Evolutionary conservation across 1,140 invertebrate species (phyloP), one percentile per base, ranked within the genome.

Genomic region (Drosophila nikananu): DNA sequence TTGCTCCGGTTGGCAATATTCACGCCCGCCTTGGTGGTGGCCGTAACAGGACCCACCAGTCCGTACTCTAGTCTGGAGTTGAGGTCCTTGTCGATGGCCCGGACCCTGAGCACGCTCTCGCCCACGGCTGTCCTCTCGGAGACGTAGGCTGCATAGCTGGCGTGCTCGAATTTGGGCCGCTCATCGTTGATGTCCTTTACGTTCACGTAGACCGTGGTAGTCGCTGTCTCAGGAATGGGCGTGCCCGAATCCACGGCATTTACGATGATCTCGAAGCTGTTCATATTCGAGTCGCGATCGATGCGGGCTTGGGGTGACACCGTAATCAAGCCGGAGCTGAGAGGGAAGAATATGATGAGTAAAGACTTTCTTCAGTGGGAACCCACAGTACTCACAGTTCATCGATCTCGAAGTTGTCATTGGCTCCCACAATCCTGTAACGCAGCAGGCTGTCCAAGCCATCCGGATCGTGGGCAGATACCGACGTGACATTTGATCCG

Each of bases 111-210:
- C 0, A 97, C 95, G 13, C 93, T 81, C 74, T 95, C 94, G 80
- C 95, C 96, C 32, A 96, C 94, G 63, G 95, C 94, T 2, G 95
- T 95, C 86, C 95, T 94, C 91, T 97, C 96, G 0, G 96, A 96
- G 13, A 97, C 95, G 61, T 97, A 96, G 46, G 95, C 94, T 10
- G 96, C 94, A 80, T 95, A 96, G 32, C 94, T 94, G 1, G 94
- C 94, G 27, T 95, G 94, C 75, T 95, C 94, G 65, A 98, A 98
- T 68, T 91, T 94, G 1, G 97, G 97, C 15, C 96, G 95, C 83
- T 97, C 97, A 86, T 98, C 97, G 74, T 98, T 97, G 1, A 97
- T 96, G 87, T 98, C 97, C 72, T 95, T 92, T 15, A 98, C 95
- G 30, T 95, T 95, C 2, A 97, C 95, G 42, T 95, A 95, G 0